phyloP scores from a whole-genome alignment of 2,888 invertebrate species.

The Caenorhabditis plicata region DNA sequence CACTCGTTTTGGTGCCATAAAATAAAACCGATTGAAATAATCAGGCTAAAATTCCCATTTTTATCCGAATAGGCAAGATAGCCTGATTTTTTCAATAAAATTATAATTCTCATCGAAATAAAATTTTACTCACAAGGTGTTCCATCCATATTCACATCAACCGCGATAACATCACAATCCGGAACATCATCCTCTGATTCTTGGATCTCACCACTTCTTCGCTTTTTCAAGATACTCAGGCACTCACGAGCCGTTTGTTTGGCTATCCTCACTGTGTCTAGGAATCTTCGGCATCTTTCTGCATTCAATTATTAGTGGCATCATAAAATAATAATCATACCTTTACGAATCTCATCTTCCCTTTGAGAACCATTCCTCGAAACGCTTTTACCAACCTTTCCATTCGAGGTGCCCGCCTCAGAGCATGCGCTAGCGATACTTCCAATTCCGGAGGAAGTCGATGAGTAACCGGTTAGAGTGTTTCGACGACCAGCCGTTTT shows the following conservation, averaged over 20 bases:
- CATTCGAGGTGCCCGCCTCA: constrained; percentile 14
- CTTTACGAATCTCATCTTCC: constrained; percentile 15
- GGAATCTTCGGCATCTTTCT: too few species aligned
- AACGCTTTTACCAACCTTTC: constrained; percentile 13
- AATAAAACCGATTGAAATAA: too few species aligned
- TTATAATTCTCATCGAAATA: too few species aligned
- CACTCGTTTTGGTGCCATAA: too few species aligned
- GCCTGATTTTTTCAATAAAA: too few species aligned
- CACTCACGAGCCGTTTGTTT: too few species aligned
- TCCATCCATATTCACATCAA: constrained; percentile 23
- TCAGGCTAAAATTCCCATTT: too few species aligned
- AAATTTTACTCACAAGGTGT: constrained; percentile 11
- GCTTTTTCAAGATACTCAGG: too few species aligned
- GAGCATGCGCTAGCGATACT: constrained; percentile 23
- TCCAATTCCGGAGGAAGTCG: constrained; percentile 29
- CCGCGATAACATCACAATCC: constrained; percentile 20
- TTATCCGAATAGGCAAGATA: too few species aligned
- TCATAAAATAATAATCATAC: neutral
- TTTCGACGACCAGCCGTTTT: constrained; percentile 9
- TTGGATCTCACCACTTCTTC: neutral
- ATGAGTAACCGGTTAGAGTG: constrained; percentile 23
- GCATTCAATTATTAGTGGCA: too few species aligned
- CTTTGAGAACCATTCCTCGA: constrained; percentile 25
- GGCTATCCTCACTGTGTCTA: too few species aligned
- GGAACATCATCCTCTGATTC: constrained; percentile 5